Base-by-base conservation (phyloP, 2,113 vertebrate genomes). In the Lampris incognitus region DNA sequence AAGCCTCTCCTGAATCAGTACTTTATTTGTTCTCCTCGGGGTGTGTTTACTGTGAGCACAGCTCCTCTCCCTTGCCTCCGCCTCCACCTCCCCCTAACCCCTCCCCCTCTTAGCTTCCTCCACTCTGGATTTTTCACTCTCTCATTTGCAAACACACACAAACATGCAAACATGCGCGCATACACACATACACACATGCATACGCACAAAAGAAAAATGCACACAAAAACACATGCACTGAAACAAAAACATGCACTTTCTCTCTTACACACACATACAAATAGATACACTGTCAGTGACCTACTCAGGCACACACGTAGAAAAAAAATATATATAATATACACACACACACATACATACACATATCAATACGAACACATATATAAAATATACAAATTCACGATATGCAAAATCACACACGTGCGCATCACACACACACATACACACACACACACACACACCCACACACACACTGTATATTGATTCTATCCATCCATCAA, bases 21-120 rank as follows among this genome's bases (percentile, higher is more conserved):
- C 84, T 93, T 92, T 93, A 94, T 92, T 89, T 90, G 85, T 87
- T 80, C 75, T 88, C 88, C 84, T 86, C 82, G 1, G 87, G 81
- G 79, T 90, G 88, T 86, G 84, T 89, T 93, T 90, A 89, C 67
- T 87, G 85, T 79, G 73, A 78, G 24, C 79, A 77, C 66, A 54
- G 65, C 80, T 72, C 72, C 75, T 82, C 78, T 73, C 50, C 59
- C 57, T 13, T 2, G 66, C 52, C 13, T 86, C 67, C 37, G 49
- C 8, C 36, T 11, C 50, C 44, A 8, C 38, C 9, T 79, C 72
- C 41, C 7, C 54, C 24, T 58, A 40, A 11, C 65, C 48, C 67
- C 49, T 40, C 62, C 36, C 62, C 24, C 24, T 24, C 24, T 24
- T 24, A 24, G 24, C 24, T 24, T 24, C 63, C 44, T 85, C 40